Evolutionary conservation across 2,797 vertebrate genomes (phyloP).

Genomic region (Darevskia mixta): DNA sequence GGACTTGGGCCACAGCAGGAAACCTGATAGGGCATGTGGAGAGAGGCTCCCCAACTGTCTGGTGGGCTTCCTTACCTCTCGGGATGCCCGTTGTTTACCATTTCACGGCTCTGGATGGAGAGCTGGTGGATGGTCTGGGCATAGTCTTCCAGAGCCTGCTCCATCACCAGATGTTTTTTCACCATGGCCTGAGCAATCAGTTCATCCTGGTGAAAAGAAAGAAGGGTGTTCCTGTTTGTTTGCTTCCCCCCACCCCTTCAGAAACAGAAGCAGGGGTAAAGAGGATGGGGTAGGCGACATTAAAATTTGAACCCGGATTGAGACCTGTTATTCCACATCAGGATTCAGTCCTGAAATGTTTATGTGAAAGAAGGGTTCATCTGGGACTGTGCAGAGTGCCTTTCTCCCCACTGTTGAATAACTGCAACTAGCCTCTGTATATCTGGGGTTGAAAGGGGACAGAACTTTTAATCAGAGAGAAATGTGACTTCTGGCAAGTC

Average conservation of each 20-base stretch:
- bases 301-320: not conserved
- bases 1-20: not conserved
- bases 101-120: constrained; percentile 88
- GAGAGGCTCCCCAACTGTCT: no score
- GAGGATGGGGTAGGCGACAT: not conserved
- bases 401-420: no score
- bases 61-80: constrained; percentile 83
- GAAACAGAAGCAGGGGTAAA: not conserved
- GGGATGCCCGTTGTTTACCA: constrained; percentile 91
- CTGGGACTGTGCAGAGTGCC: not conserved
- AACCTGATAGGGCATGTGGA: no score
- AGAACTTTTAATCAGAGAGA: not conserved
- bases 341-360: not conserved
- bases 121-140: constrained; percentile 92
- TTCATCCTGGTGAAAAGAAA: constrained; percentile 84
- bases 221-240: no score
- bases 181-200: constrained; percentile 92
- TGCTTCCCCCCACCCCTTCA: no score
- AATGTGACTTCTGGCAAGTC: not conserved
- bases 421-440: not conserved
- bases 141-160: constrained; percentile 93
- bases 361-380: not conserved
- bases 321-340: not conserved
- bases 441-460: no score
- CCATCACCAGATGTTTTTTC: constrained; percentile 91